Percentiles rank a stretch among this genome's conserved stretches.
phyloP scores from a whole-genome alignment of 2,797 vertebrate species.

The Knipowitschia caucasica region DNA sequence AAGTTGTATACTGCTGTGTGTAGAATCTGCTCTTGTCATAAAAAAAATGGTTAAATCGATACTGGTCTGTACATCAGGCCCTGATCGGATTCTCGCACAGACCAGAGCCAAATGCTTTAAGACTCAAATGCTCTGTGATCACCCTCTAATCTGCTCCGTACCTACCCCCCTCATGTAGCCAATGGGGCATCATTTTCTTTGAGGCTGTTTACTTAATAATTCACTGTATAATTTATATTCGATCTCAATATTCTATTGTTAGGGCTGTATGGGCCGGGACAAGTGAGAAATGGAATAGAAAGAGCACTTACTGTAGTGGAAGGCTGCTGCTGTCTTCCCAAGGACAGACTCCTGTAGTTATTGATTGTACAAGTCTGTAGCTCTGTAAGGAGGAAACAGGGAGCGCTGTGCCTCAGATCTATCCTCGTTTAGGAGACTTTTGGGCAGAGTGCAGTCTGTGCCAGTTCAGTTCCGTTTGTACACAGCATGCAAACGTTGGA shows the following conservation, averaged over 20 bases:
- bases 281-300: neutral
- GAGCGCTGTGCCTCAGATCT: neutral
- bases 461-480: neutral
- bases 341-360: conserved; percentile 5
- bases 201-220: conserved; percentile 4
- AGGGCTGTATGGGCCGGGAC: neutral
- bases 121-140: conserved; percentile 14
- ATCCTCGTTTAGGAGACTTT: neutral
- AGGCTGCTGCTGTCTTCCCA: neutral
- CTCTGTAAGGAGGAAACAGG: neutral
- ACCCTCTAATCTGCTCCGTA: conserved; percentile 9
- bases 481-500: neutral
- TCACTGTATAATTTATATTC: neutral
- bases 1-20: neutral
- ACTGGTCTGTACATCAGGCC: neutral
- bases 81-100: conserved; percentile 1
- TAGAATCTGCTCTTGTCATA: neutral
- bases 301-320: neutral
- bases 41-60: conserved; percentile 5
- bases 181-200: conserved; percentile 5
- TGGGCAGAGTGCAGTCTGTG: neutral
- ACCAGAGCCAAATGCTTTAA: neutral
- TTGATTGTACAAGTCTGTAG: conserved; percentile 7
- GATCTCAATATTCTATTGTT: neutral
- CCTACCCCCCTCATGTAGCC: conserved; percentile 2